Conservation (phyloP, 2,888 invertebrate genomes). For the Chymomyza procnemis region DNA sequence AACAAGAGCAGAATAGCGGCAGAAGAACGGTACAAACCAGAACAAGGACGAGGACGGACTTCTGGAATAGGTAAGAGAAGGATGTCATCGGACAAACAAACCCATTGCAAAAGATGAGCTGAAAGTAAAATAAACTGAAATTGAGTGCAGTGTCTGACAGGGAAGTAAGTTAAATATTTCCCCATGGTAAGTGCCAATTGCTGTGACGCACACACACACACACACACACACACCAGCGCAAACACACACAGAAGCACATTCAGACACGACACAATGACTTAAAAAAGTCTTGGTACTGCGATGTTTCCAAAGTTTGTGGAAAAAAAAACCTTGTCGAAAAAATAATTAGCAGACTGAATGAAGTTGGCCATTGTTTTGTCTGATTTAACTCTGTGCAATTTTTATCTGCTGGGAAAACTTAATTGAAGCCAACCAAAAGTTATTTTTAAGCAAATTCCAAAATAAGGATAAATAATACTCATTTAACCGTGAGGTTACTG, state of each 20-base stretch:
- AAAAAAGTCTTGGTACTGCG: no score
- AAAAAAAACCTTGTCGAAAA: no score
- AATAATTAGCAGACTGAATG: no score
- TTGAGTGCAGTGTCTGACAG: slow-evolving; percentile 45
- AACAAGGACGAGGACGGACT: not conserved
- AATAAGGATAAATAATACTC: no score
- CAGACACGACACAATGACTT: not conserved
- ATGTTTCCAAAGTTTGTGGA: no score
- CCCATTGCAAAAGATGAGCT: slow-evolving; percentile 56
- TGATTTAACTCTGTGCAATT: no score
- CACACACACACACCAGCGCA: not conserved
- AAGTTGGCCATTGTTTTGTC: no score
- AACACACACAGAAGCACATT: not conserved
- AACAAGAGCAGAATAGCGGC: slow-evolving; percentile 23
- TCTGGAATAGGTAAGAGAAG: slow-evolving; percentile 24
- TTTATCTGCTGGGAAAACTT: no score
- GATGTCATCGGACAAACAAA: slow-evolving; percentile 36
- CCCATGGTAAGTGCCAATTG: slow-evolving; percentile 1
- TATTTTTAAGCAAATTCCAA: no score
- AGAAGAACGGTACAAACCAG: not conserved
- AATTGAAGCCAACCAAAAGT: no score
- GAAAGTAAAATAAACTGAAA: slow-evolving; percentile 63
- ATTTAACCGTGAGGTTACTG: no score
- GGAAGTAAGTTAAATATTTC: slow-evolving; percentile 29
- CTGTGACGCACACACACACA: not conserved